Percentiles rank a stretch among this genome's conserved stretches.
Evolutionary conservation across 2,888 invertebrate genomes (phyloP).

Genomic region (Chrysomela aeneicollis): DNA sequence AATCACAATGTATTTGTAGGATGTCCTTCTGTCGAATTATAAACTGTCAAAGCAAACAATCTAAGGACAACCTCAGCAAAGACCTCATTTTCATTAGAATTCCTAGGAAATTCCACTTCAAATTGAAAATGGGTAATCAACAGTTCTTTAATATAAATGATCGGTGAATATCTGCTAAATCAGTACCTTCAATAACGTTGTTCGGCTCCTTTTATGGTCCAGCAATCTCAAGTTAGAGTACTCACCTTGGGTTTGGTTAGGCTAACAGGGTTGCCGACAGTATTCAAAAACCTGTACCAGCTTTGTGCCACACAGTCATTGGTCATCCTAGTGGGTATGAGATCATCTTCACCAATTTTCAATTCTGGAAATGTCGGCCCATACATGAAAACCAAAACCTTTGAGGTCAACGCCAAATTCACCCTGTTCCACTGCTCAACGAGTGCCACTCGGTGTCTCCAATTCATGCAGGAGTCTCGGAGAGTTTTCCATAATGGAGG

Average conservation of each 20-base stretch:
- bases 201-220: too few species aligned
- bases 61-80: too few species aligned
- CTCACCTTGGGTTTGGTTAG: slow-evolving; percentile 82
- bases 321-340: slow-evolving; percentile 85
- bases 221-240: too few species aligned
- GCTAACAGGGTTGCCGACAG: slow-evolving; percentile 94
- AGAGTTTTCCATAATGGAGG: slow-evolving; percentile 96
- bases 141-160: too few species aligned
- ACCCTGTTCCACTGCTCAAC: slow-evolving; percentile 96
- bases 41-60: too few species aligned
- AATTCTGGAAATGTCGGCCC: slow-evolving; percentile 83
- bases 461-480: slow-evolving; percentile 89
- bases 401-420: slow-evolving; percentile 86
- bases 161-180: too few species aligned
- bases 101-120: too few species aligned
- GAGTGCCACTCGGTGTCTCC: slow-evolving; percentile 93
- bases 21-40: too few species aligned
- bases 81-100: too few species aligned
- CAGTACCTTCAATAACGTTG: too few species aligned
- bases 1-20: too few species aligned
- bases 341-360: slow-evolving; percentile 86
- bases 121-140: too few species aligned
- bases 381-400: slow-evolving; percentile 87
- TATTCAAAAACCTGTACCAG: slow-evolving; percentile 95
- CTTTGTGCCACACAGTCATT: slow-evolving; percentile 92